These are phyloP conservation scores for Antheraea yamamai DNA, from an alignment of 2,888 invertebrate genomes.

Conservation along the genomic window DNA sequence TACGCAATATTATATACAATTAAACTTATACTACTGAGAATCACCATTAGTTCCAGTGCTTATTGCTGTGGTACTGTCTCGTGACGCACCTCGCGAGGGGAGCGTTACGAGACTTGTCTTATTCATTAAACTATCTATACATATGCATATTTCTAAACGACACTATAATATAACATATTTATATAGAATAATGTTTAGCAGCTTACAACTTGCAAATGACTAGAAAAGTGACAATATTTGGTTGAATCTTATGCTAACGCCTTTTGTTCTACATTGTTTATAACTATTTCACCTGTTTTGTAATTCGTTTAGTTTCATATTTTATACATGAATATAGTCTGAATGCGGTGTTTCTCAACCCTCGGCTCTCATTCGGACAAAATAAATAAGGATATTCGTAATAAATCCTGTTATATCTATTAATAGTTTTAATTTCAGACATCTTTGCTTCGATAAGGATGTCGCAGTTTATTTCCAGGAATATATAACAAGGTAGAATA, in stretches of 20 bases:
- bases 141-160: background rate
- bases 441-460: background rate
- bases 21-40: conserved; percentile 3
- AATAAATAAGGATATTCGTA: no score
- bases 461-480: background rate
- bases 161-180: background rate
- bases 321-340: background rate
- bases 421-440: no score
- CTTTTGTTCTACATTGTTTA: conserved; percentile 28
- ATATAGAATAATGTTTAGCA: background rate
- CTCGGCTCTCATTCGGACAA: background rate
- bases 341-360: background rate
- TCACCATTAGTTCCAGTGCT: conserved; percentile 25
- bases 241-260: conserved; percentile 40
- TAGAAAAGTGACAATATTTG: conserved; percentile 41
- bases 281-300: conserved; percentile 28
- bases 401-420: no score
- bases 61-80: conserved; percentile 36
- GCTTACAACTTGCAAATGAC: conserved; percentile 32
- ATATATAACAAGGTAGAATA: background rate
- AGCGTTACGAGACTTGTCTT: background rate
- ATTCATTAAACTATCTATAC: background rate
- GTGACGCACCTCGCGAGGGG: conserved; percentile 26
- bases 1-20: background rate
- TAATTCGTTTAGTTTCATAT: conserved; percentile 22